Conservation (phyloP, 2,113 vertebrate genomes). For the Athene noctua region DNA sequence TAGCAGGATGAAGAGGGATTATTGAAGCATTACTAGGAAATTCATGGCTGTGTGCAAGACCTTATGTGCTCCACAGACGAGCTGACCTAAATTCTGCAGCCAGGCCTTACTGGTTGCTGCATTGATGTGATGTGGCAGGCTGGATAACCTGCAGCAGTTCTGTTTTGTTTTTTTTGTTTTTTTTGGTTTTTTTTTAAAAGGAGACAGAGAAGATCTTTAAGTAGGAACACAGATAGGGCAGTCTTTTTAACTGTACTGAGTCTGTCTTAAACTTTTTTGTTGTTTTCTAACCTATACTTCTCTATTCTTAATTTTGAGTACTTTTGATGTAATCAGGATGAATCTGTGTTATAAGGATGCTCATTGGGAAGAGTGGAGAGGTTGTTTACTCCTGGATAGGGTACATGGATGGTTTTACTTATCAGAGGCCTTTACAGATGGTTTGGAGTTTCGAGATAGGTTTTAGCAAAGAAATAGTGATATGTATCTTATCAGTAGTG, state of each 20-base stretch:
- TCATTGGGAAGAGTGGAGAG: neutral
- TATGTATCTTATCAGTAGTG: neutral
- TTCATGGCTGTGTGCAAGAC: slow-evolving; percentile 10
- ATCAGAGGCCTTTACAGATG: neutral
- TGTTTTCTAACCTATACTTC: neutral
- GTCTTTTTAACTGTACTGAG: neutral
- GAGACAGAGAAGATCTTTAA: neutral
- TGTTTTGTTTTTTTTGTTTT: too few species aligned
- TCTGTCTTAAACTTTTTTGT: neutral
- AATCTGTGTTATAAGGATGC: neutral
- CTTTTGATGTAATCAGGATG: neutral
- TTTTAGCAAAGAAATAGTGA: neutral
- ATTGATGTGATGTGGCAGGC: slow-evolving; percentile 7
- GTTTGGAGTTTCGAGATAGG: neutral
- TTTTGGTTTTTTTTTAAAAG: too few species aligned
- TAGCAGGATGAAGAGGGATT: slow-evolving; percentile 47
- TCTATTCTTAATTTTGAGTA: neutral
- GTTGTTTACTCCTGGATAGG: neutral
- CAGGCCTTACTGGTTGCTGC: slow-evolving; percentile 6
- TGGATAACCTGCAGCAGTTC: neutral
- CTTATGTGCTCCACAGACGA: slow-evolving; percentile 24
- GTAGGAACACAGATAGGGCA: neutral
- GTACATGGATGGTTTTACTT: neutral
- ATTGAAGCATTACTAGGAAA: slow-evolving; percentile 54
- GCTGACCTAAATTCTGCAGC: slow-evolving; percentile 61